Conservation (phyloP, 2,888 invertebrate genomes). For the Protophormia terraenovae region DNA sequence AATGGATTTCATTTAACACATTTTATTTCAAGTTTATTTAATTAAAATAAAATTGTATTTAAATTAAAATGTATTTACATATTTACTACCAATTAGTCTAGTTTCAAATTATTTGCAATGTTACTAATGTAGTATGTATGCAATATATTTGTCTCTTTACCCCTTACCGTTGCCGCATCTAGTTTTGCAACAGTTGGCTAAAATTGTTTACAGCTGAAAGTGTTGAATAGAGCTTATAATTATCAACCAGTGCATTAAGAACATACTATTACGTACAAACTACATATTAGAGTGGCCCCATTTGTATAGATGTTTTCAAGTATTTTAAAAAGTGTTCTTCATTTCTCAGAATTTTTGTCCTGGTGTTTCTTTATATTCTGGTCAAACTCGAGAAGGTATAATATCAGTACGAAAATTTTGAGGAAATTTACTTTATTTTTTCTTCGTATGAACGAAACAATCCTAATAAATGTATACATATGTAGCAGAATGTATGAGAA, state of each 20-base stretch:
- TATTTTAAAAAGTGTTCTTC: too few species aligned
- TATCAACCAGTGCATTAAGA: background rate
- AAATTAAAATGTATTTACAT: too few species aligned
- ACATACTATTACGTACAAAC: too few species aligned
- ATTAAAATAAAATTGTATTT: conserved; percentile 27
- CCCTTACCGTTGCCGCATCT: background rate
- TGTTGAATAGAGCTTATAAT: conserved; percentile 1
- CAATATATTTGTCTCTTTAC: background rate
- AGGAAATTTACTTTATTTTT: too few species aligned
- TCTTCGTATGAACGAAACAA: too few species aligned
- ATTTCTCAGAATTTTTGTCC: too few species aligned
- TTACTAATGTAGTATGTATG: background rate
- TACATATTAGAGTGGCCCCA: too few species aligned
- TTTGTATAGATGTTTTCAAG: too few species aligned
- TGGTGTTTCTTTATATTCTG: too few species aligned
- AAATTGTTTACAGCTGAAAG: background rate
- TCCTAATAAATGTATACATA: too few species aligned
- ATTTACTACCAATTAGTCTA: background rate
- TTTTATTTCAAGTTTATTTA: background rate
- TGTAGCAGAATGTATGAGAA: background rate
- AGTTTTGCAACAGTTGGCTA: background rate
- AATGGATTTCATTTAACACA: background rate
- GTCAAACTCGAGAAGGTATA: too few species aligned
- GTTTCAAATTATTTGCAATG: conserved; percentile 1
- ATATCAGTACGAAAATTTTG: too few species aligned